Base-by-base conservation (phyloP, 2,113 vertebrate species). In the Helogale parvula region DNA sequence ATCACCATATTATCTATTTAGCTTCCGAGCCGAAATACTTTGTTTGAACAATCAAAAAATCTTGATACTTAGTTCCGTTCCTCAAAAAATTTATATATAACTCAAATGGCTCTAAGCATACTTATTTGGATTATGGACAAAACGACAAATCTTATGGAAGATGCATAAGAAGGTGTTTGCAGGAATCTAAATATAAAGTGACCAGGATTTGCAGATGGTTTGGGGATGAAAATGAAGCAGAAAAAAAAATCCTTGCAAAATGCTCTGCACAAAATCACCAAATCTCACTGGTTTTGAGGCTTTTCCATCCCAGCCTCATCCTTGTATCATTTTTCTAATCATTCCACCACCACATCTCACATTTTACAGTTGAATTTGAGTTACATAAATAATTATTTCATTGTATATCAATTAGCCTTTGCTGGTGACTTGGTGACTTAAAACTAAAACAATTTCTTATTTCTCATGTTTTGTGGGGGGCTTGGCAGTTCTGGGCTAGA, bases 281-380 rank as follows among this genome's bases (percentile, higher is more conserved):
- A 86, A 65, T 5, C 23, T 96, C 74, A 17, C 50, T 88, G 33
- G 3, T 82, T 54, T 85, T 76, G 76, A 95, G 57, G 3, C 2
- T 57, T 81, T 94, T 90, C 35, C 7, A 87, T 41, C 38, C 15
- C 76, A 50, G 11, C 23, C n/a, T 88, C 54, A 52, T 25, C 17
- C 23, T 87, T 84, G 63, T 50, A 50, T 88, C 33, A 80, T 92
- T 92, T 79, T n/a, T 92, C 29, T 79, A 96, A 17, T 63, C 35
- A 54, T 76, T 66, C 21, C 8, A 31, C 47, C 41, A 79, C 25
- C 35, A 79, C 21, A 31, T 54, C 69, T 52, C 83, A 90, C 13
- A 63, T 94, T 88, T 88, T 88, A 65, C 21, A 83, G 74, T 72
- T 96, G 69, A 65, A 74, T 71, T 95, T 87, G 83, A 96, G 54